phyloP scores from a whole-genome alignment of 2,113 vertebrate species.

The Istiophorus platypterus region DNA sequence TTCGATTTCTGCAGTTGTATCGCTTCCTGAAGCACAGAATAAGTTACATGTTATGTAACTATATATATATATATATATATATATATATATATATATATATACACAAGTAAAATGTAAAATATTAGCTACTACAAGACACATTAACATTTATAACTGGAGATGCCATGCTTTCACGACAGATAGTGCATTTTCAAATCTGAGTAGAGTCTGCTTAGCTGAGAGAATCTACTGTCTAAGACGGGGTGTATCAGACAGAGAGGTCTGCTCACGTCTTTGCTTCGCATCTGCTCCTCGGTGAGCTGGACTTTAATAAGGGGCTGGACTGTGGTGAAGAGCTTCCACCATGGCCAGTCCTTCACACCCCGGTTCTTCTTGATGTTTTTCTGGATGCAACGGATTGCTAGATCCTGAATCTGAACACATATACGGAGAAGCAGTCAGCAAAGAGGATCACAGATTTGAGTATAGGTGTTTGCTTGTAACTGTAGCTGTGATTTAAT shows the following conservation, averaged over 20 bases:
- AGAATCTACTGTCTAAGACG: not conserved
- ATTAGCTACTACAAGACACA: slow-evolving; percentile 15
- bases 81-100: no score
- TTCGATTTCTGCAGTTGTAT: slow-evolving; percentile 92
- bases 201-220: slow-evolving; percentile 4
- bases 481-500: slow-evolving; percentile 2
- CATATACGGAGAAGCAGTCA: slow-evolving; percentile 23
- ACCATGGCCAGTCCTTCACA: slow-evolving; percentile 97
- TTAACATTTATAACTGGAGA: slow-evolving; percentile 10
- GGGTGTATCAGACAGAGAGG: slow-evolving; percentile 10
- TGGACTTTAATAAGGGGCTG: slow-evolving; percentile 96
- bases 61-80: no score
- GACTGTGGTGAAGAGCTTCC: slow-evolving; percentile 96
- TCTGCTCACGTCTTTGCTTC: slow-evolving; percentile 91
- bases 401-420: slow-evolving; percentile 88
- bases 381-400: slow-evolving; percentile 97
- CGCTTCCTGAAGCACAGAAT: slow-evolving; percentile 88
- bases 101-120: slow-evolving; percentile 13
- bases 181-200: slow-evolving; percentile 1
- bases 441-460: not conserved
- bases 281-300: slow-evolving; percentile 96
- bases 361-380: slow-evolving; percentile 97
- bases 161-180: not conserved
- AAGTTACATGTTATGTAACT: slow-evolving; percentile 4
- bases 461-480: not conserved